phyloP scores from a whole-genome alignment of 2,888 invertebrate species.

The Phrixothrix hirtus region DNA sequence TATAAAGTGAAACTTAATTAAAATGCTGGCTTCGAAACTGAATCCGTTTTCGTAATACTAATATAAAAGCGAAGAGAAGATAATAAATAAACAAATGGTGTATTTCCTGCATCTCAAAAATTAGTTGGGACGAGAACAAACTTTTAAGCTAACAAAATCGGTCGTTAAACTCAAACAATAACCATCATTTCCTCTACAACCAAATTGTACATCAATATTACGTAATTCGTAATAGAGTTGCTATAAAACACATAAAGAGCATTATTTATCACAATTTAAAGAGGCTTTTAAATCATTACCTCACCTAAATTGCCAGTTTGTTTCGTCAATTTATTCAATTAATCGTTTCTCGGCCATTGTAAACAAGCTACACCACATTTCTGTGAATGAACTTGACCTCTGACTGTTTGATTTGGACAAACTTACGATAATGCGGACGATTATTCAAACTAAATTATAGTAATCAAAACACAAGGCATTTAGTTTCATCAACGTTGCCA shows the following conservation, averaged over 20 bases:
- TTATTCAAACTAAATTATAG: too few relatives aligned
- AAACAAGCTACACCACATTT: background rate
- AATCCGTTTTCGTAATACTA: constrained; percentile 1
- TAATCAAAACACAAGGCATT: too few relatives aligned
- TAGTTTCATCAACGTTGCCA: too few relatives aligned
- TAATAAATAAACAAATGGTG: background rate
- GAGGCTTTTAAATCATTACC: background rate
- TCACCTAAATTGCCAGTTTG: background rate
- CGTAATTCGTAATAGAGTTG: background rate
- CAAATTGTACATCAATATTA: background rate
- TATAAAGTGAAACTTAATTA: background rate
- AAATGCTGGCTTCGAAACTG: background rate
- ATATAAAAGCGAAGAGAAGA: background rate
- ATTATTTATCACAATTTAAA: background rate
- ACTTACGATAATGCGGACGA: too few relatives aligned
- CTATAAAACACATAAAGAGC: background rate
- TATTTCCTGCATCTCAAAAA: constrained; percentile 2
- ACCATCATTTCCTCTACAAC: constrained; percentile 3
- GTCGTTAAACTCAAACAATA: constrained; percentile 10
- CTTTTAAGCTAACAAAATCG: constrained; percentile 5
- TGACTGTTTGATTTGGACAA: background rate
- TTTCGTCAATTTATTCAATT: background rate
- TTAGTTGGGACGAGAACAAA: constrained; percentile 1
- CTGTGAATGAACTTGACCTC: background rate
- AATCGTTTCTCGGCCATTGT: background rate